Conservation (phyloP, 2,888 invertebrate species). For the Congeria kusceri region DNA sequence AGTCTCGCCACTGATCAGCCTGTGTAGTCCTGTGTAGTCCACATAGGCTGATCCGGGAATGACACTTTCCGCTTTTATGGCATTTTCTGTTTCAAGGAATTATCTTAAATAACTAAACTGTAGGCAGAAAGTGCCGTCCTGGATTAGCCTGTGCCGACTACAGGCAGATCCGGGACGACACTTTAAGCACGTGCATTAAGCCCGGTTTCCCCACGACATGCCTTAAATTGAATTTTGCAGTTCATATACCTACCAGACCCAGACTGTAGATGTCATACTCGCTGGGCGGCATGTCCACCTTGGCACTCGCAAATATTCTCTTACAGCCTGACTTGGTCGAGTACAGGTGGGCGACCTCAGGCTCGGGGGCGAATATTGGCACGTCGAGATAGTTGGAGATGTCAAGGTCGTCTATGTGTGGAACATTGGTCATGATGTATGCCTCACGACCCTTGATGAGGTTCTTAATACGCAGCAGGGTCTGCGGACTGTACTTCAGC, state of each 20-base stretch:
- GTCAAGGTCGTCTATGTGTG: slow-evolving; percentile 84
- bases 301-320: slow-evolving; percentile 83
- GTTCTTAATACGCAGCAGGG: slow-evolving; percentile 82
- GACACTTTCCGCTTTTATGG: too few relatives aligned
- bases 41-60: too few relatives aligned
- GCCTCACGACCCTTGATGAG: slow-evolving; percentile 84
- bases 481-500: slow-evolving; percentile 84
- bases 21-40: too few relatives aligned
- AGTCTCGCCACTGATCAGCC: too few relatives aligned
- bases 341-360: slow-evolving; percentile 84
- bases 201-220: too few relatives aligned
- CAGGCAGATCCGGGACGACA: too few relatives aligned
- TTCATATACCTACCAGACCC: slow-evolving; percentile 78
- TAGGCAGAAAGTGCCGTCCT: too few relatives aligned
- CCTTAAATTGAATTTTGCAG: too few relatives aligned
- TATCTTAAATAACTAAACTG: too few relatives aligned
- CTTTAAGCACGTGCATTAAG: too few relatives aligned
- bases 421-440: slow-evolving; percentile 83
- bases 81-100: too few relatives aligned
- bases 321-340: slow-evolving; percentile 85
- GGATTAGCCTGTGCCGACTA: too few relatives aligned
- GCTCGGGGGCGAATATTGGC: slow-evolving; percentile 83
- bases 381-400: slow-evolving; percentile 83
- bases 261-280: slow-evolving; percentile 85
- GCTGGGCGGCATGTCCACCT: slow-evolving; percentile 83